Evolutionary conservation across 2,888 invertebrate genomes (phyloP), one percentile per base, ranked within the genome.

Genomic region (Galeopsomyia nigrocyanea): DNA sequence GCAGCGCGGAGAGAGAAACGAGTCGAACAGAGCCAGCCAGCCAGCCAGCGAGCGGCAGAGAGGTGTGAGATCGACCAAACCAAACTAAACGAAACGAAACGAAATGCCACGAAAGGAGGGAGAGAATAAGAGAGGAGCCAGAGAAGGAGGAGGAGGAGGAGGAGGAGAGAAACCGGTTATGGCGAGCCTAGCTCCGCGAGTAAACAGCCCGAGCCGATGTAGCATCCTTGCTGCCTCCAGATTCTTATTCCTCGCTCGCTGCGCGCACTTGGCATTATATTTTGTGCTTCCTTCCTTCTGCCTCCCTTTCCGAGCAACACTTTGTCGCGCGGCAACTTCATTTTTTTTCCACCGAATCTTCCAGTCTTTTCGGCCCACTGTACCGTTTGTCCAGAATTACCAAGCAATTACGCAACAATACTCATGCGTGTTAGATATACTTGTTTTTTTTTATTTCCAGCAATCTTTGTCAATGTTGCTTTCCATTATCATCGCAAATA

Each of bases 141-240:
- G 58, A 58, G 47, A 46, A 51, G 47, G 49, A 65, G 62, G 58
- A 65, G 49, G 63, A n/a, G 39, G 39, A 47, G 7, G 53, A 50
- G 51, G 21, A 47, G 49, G 62, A 9, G 19, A 53, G 51, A 67
- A 74, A 74, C 74, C 74, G 74, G 74, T 74, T 74, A 55, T 39
- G 39, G 39, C 39, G 13, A 39, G 39, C 49, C 55, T 51, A 39
- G 22, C 22, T 71, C 26, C 53, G 16, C 64, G 46, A 80, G 83
- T 83, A 84, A 85, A 85, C 85, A 85, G 83, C 82, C 85, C 78
- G 82, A 81, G 82, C 81, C 83, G 84, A 85, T 84, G 85, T 84
- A 71, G 63, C 73, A 60, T 73, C 81, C 79, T 77, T 80, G 76
- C 78, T 78, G 72, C 73, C 78, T 77, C 79, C 76, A 79, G 17